Conservation (phyloP, 2,113 vertebrate genomes). For the Nestor notabilis region DNA sequence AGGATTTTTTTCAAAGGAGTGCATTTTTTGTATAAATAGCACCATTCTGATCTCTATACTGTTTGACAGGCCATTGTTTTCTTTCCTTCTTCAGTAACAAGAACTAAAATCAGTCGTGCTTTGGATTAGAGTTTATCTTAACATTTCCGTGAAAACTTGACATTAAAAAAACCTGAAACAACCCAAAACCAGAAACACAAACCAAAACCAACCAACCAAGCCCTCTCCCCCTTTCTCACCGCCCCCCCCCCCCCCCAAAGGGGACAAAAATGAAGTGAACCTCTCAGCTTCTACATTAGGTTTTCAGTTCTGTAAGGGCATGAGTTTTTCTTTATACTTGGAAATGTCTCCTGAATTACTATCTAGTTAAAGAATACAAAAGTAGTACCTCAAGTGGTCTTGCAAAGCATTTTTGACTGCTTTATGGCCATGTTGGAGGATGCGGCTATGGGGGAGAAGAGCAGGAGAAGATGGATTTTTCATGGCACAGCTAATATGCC, state of each 20-base stretch:
- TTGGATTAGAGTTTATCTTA: not conserved
- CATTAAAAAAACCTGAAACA: not conserved
- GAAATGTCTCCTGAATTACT: not conserved
- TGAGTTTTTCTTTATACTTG: not conserved
- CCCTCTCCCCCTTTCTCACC: no score
- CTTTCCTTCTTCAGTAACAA: not conserved
- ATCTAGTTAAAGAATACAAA: not conserved
- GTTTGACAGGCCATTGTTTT: not conserved
- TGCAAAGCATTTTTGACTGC: not conserved
- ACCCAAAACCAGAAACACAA: not conserved
- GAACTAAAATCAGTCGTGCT: not conserved
- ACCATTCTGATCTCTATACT: not conserved
- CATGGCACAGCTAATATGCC: not conserved
- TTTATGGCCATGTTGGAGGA: not conserved
- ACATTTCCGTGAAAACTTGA: not conserved
- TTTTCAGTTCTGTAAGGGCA: not conserved
- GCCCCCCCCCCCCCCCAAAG: no score
- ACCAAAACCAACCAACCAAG: not conserved
- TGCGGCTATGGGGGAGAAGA: not conserved
- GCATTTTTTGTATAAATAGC: constrained; percentile 41
- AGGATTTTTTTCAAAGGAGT: constrained; percentile 47
- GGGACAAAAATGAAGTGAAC: not conserved
- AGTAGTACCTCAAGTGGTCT: not conserved
- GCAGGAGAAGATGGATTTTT: not conserved
- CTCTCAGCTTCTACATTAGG: not conserved